A percentile compares a stretch with the other conserved stretches of the same genome.
Conservation (phyloP, 1,140 invertebrate species). For the Babylonia areolata region DNA sequence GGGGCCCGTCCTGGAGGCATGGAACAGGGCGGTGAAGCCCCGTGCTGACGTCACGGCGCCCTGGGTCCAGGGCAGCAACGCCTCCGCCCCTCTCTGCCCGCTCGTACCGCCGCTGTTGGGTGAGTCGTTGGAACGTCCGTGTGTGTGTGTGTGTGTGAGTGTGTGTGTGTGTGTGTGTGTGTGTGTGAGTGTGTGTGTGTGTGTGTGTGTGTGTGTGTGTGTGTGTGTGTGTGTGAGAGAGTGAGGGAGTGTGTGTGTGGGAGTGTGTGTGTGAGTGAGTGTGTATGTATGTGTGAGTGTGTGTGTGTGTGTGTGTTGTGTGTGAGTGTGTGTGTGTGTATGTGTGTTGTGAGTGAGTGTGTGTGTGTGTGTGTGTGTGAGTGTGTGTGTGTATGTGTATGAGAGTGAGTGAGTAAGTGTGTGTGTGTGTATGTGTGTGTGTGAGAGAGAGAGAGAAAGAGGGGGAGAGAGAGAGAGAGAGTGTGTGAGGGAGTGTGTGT, state of each 20-base stretch:
- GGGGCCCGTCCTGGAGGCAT: neutral
- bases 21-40: neutral
- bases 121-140: neutral
- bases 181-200: constrained; percentile 13
- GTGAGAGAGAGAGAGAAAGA: neutral
- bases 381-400: constrained; percentile 1
- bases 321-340: too few relatives aligned
- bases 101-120: constrained; percentile 6
- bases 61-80: neutral
- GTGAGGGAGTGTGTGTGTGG: neutral
- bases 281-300: neutral
- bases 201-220: constrained; percentile 25
- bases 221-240: constrained; percentile 19
- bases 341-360: neutral
- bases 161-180: neutral
- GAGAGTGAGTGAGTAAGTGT: neutral
- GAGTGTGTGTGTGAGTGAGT: neutral
- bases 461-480: too few relatives aligned
- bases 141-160: neutral
- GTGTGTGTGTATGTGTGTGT: neutral
- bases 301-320: too few relatives aligned
- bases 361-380: neutral
- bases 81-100: constrained; percentile 21
- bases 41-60: constrained; percentile 27
- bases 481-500: neutral